Percentiles rank a stretch among this genome's conserved stretches.
Evolutionary conservation across 2,797 vertebrate species (phyloP).

Genomic region (Leptatherina wallacei): DNA sequence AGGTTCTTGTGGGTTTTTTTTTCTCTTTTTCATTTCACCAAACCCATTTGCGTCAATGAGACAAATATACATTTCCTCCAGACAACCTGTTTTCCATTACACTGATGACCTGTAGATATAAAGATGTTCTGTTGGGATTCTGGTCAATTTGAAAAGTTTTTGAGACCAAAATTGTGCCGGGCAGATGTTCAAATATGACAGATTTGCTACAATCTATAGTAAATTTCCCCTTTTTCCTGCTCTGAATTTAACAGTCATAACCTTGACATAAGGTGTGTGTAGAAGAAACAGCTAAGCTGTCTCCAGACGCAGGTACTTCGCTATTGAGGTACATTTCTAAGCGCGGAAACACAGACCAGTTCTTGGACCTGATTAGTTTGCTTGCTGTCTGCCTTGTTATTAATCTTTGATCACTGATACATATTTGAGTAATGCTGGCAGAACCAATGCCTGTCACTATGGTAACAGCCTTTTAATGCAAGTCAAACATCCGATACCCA

Average conservation of each 20-base stretch:
- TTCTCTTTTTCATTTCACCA: not conserved
- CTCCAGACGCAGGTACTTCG: conserved; percentile 13
- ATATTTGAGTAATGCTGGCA: conserved; percentile 32
- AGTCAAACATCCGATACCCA: conserved; percentile 40
- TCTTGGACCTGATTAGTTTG: conserved; percentile 44
- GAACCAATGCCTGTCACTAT: conserved; percentile 49
- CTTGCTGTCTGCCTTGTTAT: conserved; percentile 33
- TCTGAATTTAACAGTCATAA: not conserved
- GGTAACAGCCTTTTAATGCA: conserved; percentile 55
- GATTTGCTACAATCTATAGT: not conserved
- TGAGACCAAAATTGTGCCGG: not conserved
- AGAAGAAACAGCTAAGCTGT: conserved; percentile 37
- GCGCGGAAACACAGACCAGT: conserved; percentile 21
- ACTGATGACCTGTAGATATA: conserved; percentile 3
- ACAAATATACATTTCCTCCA: conserved; percentile 6
- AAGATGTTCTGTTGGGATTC: not conserved
- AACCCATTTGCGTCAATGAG: conserved; percentile 15
- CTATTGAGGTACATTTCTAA: conserved; percentile 3
- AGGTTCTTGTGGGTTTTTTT: conserved; percentile 14
- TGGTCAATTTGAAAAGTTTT: not conserved
- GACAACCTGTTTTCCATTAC: conserved; percentile 1
- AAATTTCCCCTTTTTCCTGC: not conserved
- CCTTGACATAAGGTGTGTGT: conserved; percentile 41
- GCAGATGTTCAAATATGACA: not conserved
- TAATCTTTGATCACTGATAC: conserved; percentile 50